Percentiles rank a stretch among this genome's conserved stretches.
phyloP scores from a whole-genome alignment of 2,113 vertebrate species.

The Plecotus auritus region DNA sequence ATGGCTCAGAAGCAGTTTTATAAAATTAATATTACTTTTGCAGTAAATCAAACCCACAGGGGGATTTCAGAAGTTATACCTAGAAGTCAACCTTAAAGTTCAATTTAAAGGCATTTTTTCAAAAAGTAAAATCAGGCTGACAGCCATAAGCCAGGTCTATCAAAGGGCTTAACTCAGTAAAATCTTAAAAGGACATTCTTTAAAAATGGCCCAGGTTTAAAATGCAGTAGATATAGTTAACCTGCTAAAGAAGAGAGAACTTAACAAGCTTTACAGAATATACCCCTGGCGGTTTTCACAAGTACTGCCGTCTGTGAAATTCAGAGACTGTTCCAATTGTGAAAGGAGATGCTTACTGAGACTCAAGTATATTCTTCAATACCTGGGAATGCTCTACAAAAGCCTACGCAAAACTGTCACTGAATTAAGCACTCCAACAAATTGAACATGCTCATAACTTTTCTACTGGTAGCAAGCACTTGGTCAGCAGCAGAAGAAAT shows the following conservation, averaged over 20 bases:
- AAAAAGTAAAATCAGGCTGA: constrained; percentile 6
- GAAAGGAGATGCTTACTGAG: not conserved
- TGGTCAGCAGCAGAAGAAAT: not conserved
- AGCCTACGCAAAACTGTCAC: not conserved
- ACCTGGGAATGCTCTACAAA: not conserved
- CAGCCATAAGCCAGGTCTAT: not conserved
- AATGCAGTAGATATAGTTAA: constrained; percentile 15
- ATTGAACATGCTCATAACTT: not conserved
- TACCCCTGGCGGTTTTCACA: not conserved
- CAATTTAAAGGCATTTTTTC: constrained; percentile 23
- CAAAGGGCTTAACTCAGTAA: constrained; percentile 29
- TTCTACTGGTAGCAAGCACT: not conserved
- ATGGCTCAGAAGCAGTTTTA: constrained; percentile 23
- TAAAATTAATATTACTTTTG: constrained; percentile 54
- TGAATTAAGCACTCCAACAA: not conserved
- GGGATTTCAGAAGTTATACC: constrained; percentile 25
- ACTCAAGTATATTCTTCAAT: not conserved
- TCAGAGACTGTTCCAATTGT: not conserved
- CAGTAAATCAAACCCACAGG: constrained; percentile 43
- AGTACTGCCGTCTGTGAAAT: not conserved
- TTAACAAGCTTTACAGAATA: constrained; percentile 1
- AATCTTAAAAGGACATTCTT: constrained; percentile 52
- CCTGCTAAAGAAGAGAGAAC: not conserved
- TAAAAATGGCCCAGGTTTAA: constrained; percentile 24
- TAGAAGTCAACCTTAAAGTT: constrained; percentile 43